These are phyloP conservation scores for Abrostola triplasia DNA, from an alignment of 2,888 invertebrate genomes.

Conservation along the genomic window DNA sequence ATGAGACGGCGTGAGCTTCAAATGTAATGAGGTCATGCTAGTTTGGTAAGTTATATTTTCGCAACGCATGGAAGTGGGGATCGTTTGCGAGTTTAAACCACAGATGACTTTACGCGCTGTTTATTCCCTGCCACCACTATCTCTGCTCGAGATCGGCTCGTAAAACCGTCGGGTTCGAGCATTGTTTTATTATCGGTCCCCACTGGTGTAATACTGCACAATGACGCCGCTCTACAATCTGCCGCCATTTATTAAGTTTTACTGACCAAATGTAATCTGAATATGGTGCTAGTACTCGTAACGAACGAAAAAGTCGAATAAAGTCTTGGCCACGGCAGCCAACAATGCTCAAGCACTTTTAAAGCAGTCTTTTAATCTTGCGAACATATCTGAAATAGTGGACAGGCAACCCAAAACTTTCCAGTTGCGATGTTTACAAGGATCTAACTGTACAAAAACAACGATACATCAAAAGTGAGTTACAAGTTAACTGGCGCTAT, in stretches of 20 bases:
- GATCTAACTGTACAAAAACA: slow-evolving; percentile 81
- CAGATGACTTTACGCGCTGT: slow-evolving; percentile 74
- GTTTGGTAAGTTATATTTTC: slow-evolving; percentile 20
- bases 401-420: slow-evolving; percentile 77
- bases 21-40: slow-evolving; percentile 26
- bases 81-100: slow-evolving; percentile 58
- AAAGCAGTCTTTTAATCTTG: slow-evolving; percentile 62
- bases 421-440: slow-evolving; percentile 78
- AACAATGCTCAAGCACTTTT: background rate
- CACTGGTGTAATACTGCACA: slow-evolving; percentile 71
- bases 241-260: slow-evolving; percentile 71
- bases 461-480: slow-evolving; percentile 86
- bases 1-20: slow-evolving; percentile 19
- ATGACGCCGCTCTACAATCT: slow-evolving; percentile 70
- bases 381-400: slow-evolving; percentile 64
- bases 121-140: slow-evolving; percentile 74
- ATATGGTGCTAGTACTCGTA: slow-evolving; percentile 30
- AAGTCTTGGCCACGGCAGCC: background rate
- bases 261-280: slow-evolving; percentile 62
- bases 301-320: background rate
- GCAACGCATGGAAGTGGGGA: slow-evolving; percentile 24
- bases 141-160: slow-evolving; percentile 72
- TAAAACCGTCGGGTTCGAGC: slow-evolving; percentile 73
- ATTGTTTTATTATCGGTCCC: slow-evolving; percentile 78
- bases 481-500: slow-evolving; percentile 81